Base-by-base conservation (phyloP, 2,888 invertebrate genomes). In the Drosophila gaucha region DNA sequence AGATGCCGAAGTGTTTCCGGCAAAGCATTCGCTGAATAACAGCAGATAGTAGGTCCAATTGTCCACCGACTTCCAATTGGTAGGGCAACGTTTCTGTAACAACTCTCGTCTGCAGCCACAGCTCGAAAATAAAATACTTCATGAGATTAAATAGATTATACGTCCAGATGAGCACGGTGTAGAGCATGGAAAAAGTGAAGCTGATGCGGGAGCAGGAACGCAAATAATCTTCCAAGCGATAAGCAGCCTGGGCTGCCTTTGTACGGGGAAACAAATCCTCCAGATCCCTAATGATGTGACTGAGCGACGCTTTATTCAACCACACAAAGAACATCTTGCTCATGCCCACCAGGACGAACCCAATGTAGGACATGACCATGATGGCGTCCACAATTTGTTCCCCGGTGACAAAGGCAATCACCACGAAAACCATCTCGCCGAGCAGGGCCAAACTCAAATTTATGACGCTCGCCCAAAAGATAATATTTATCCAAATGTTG, bases 261-360 rank as follows among this genome's bases (percentile, higher is more conserved):
- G 54, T 46, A 0, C 36, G 18, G 0, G 90, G 90, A 64, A 83
- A 89, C 2, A 90, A 50, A 12, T 69, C 38, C 38, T 78, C 71
- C 44, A 90, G 50, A 0, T 80, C 68, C 2, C 63, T 22, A 16
- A 90, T 77, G 18, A 90, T 62, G 1, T 62, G 16, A n/a, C 73
- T 80, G 0, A 90, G 62, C 1, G 51, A 60, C 0, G 72, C 20
- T n/a, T 82, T 88, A 9, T 84, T 88, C 26, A 66, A 58, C 78
- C 86, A 90, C 2, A 91, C 74, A 12, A 80, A 84, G 0, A 83
- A 38, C 77, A 91, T 86, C 67, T 91, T 91, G 36, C 74, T 83
- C 46, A 80, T 65, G 6, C 88, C 83, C 10, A 90, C 80, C 0
- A 74, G 2, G 1, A 87, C 77, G 41, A 89, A 90, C 1, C 91